These are phyloP conservation scores for Koerneria pararmatus DNA, from an alignment of 2,888 invertebrate genomes.

Conservation along the genomic window DNA sequence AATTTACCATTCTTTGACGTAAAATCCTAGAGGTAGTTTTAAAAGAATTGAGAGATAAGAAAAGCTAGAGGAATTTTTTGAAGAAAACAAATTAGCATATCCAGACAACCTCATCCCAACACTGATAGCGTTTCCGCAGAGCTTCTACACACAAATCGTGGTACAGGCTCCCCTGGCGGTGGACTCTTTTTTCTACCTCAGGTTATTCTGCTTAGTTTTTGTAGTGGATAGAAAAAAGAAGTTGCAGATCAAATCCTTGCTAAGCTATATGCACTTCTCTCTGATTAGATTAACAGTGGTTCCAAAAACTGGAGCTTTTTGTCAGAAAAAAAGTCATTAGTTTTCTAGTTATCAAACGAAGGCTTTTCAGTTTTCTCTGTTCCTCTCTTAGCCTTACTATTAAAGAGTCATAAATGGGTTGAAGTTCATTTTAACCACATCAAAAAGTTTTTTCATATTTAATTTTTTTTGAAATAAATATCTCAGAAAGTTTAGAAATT, in stretches of 20 bases:
- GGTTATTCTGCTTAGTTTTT: conserved; percentile 46
- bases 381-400: conserved; percentile 7
- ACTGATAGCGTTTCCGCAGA: conserved; percentile 56
- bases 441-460: conserved; percentile 8
- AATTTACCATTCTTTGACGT: no score
- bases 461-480: conserved; percentile 24
- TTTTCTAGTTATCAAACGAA: no score
- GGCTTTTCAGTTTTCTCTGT: background rate
- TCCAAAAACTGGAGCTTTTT: no score
- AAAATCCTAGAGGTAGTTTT: no score
- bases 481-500: no score
- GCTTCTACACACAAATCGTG: conserved; percentile 61
- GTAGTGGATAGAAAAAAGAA: no score
- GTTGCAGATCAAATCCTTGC: no score
- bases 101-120: conserved; percentile 57
- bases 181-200: conserved; percentile 62
- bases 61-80: background rate
- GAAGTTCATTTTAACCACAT: background rate
- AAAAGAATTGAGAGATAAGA: background rate
- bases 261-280: no score
- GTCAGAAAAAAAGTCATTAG: background rate
- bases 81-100: conserved; percentile 13
- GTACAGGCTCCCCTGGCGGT: conserved; percentile 62
- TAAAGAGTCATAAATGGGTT: background rate
- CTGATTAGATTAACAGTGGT: no score